A percentile compares a stretch with the other conserved stretches of the same genome.
Evolutionary conservation across 1,140 invertebrate genomes (phyloP).

Genomic region (Himalopsyche phryganea): DNA sequence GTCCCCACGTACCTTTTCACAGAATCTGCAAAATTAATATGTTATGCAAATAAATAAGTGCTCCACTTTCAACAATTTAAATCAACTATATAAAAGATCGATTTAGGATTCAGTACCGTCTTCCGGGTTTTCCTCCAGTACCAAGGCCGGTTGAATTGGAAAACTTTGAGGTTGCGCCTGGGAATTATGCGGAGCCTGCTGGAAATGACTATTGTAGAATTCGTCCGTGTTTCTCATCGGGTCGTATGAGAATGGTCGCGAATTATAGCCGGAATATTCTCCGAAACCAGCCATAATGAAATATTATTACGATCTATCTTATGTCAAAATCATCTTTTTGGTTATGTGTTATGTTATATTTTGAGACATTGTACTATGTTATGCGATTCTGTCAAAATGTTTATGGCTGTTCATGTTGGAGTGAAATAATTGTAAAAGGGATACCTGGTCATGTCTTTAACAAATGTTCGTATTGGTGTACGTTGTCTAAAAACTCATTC

Average conservation of each 20-base stretch:
- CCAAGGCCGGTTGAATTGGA: conserved; percentile 13
- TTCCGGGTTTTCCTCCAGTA: conserved; percentile 52
- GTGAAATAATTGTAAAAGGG: no score
- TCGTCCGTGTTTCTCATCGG: conserved; percentile 28
- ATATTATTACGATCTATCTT: conserved; percentile 6
- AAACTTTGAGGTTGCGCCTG: background rate
- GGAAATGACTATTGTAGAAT: conserved; percentile 48
- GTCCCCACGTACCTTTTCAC: conserved; percentile 63
- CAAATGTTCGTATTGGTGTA: no score
- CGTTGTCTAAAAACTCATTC: no score
- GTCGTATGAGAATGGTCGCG: conserved; percentile 40
- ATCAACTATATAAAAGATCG: no score
- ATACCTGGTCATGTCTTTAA: no score
- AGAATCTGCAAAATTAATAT: conserved; percentile 24
- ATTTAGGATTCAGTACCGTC: no score
- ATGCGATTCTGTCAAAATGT: no score
- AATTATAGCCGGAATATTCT: conserved; percentile 45
- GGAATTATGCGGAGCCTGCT: conserved; percentile 37
- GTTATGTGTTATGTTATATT: background rate
- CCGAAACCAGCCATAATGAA: conserved; percentile 48
- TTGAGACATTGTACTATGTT: no score
- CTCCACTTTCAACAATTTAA: no score
- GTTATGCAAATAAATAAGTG: no score
- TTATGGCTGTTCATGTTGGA: no score
- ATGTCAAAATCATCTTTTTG: conserved; percentile 10